phyloP scores from a whole-genome alignment of 64 coral and sea anemone genomes.

The Stichodactyla helianthus region DNA sequence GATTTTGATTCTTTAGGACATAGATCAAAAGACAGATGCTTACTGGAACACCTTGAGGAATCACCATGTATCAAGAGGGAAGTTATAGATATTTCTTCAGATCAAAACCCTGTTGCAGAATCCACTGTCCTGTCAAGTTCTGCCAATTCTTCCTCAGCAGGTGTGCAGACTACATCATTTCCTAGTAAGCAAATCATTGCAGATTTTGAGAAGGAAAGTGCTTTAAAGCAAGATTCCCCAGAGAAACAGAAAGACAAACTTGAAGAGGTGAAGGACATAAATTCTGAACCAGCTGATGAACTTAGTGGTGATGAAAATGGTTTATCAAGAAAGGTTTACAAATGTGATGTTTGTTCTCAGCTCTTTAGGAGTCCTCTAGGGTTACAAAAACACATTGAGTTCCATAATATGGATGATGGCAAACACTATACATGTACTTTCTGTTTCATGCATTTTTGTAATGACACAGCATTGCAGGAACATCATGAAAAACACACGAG shows the following conservation, averaged over 20 bases:
- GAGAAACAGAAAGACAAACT: conserved; percentile 16
- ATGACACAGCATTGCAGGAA: conserved; percentile 54
- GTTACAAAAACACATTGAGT: conserved; percentile 94
- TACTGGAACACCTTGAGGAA: not conserved
- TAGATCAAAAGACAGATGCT: not conserved
- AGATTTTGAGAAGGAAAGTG: not conserved
- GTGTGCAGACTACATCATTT: no score
- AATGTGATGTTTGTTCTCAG: conserved; percentile 90
- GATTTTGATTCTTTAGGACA: not conserved
- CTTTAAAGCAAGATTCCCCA: not conserved
- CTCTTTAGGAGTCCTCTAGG: conserved; percentile 88
- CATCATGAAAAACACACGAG: conserved; percentile 72
- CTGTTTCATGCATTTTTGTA: conserved; percentile 77
- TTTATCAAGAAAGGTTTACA: conserved; percentile 56
- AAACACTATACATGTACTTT: conserved; percentile 82
- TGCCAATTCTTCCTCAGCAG: not conserved
- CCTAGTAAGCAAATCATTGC: not conserved
- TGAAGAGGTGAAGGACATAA: conserved; percentile 9
- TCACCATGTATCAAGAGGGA: not conserved
- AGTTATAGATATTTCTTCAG: conserved; percentile 13
- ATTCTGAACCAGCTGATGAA: not conserved
- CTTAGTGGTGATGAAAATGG: conserved; percentile 25
- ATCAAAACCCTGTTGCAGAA: conserved; percentile 16
- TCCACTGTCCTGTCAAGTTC: conserved; percentile 18
- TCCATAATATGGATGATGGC: conserved; percentile 73